Evolutionary conservation across 2,888 invertebrate genomes (phyloP).

Genomic region (Polydrusus cervinus): DNA sequence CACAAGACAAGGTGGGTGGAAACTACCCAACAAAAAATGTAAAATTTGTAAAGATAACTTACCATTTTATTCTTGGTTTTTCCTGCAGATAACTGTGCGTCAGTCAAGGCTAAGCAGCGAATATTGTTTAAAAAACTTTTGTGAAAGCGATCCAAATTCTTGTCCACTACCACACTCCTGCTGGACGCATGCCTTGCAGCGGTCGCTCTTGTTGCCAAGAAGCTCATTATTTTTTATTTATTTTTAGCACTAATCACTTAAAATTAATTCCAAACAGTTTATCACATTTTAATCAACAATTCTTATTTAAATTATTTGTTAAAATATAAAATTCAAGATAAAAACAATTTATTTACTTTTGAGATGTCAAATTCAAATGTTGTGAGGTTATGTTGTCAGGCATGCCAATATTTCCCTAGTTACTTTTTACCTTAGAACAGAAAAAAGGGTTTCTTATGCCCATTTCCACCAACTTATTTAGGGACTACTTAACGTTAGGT

Average conservation of each 20-base stretch:
- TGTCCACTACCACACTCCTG: constrained; percentile 6
- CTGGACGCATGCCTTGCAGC: constrained; percentile 35
- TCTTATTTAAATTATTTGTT: not conserved
- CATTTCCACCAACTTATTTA: too few species aligned
- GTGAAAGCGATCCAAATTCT: constrained; percentile 40
- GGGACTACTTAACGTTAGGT: too few species aligned
- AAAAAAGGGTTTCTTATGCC: not conserved
- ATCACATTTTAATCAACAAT: constrained; percentile 19
- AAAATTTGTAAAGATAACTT: constrained; percentile 39
- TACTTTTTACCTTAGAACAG: not conserved
- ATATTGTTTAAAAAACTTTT: constrained; percentile 26
- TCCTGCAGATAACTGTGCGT: constrained; percentile 45
- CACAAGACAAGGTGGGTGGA: not conserved
- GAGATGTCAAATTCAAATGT: not conserved
- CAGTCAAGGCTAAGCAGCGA: constrained; percentile 53
- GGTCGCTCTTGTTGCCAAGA: constrained; percentile 2
- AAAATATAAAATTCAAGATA: not conserved
- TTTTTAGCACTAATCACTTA: constrained; percentile 14
- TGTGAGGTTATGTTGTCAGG: not conserved
- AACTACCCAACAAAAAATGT: not conserved
- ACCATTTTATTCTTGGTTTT: constrained; percentile 59
- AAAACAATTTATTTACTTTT: not conserved
- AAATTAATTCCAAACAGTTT: constrained; percentile 10
- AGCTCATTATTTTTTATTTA: constrained; percentile 19
- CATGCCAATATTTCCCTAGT: not conserved